phyloP scores from a whole-genome alignment of 2,797 vertebrate genomes.

The Parambassis ranga region DNA sequence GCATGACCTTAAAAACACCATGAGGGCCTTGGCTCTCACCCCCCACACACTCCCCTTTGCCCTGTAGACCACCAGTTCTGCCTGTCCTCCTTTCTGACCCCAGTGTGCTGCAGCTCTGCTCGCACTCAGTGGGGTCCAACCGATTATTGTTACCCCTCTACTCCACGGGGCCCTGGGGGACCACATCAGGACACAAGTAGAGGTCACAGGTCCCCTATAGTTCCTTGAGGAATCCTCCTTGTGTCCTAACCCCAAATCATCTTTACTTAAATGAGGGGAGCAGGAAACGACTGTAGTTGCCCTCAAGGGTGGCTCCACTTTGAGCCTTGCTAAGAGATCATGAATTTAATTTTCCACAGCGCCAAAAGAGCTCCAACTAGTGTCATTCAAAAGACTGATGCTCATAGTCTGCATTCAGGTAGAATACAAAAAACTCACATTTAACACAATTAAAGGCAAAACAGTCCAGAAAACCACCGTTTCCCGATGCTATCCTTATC shows the following conservation, averaged over 20 bases:
- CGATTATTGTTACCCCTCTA: constrained; percentile 54
- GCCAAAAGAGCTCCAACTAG: constrained; percentile 1
- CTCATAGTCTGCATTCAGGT: not conserved
- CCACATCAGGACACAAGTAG: constrained; percentile 60
- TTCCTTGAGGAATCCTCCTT: constrained; percentile 43
- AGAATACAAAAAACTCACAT: too few relatives aligned
- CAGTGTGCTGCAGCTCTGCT: constrained; percentile 60
- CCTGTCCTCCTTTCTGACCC: constrained; percentile 68
- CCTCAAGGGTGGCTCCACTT: constrained; percentile 10
- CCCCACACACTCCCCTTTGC: constrained; percentile 53
- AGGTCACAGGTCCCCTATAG: constrained; percentile 62
- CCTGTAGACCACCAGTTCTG: constrained; percentile 51
- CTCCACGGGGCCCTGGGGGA: constrained; percentile 41
- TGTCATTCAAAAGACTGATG: not conserved
- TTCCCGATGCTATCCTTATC: too few relatives aligned
- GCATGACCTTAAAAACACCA: constrained; percentile 83
- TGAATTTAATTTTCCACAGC: constrained; percentile 1
- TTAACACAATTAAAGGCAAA: too few relatives aligned
- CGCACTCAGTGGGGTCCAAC: constrained; percentile 57
- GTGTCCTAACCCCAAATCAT: constrained; percentile 62
- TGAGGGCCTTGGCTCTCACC: constrained; percentile 42
- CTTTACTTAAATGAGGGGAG: constrained; percentile 46
- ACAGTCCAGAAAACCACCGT: not conserved
- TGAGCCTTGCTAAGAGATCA: constrained; percentile 17
- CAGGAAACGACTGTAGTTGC: constrained; percentile 6